Evolutionary conservation across 2,113 vertebrate species (phyloP), one percentile per base, ranked within the genome.

Genomic region (Phalacrocorax carbo): DNA sequence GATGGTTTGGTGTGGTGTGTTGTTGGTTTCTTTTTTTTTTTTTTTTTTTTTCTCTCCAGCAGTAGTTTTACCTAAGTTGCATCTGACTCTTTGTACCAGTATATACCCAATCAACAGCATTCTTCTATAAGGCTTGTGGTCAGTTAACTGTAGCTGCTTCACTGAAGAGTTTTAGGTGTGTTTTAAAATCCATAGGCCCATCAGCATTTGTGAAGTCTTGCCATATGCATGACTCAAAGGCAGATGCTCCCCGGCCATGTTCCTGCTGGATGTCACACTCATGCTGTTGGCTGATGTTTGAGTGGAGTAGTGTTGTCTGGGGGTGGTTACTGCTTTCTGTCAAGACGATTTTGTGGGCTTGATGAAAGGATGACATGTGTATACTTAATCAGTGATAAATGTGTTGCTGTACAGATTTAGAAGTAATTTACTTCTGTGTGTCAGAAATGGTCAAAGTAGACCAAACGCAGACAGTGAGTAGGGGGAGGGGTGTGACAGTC

Each of bases 161-260:
- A 34, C 42, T 21, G 34, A n/a, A 38, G 30, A 62, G 36, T 44
- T 44, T 70, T 7, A 15, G 42, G 26, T 70, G 27, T 16, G 5
- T 54, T 48, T 48, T 58, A 54, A 72, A 87, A 58, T 14, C 42
- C 0, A 0, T 15, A 48, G 60, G 15, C 5, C 26, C 2, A 3
- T 32, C 38, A 54, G 16, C 18, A 12, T n/a, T 64, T 84, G n/a
- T 62, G 46, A 87, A 64, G 23, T 52, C n/a, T 40, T 64, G 25
- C 52, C 1, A 0, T 30, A 30, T 60, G 25, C 5, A 1, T 29
- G 70, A 12, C 46, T 72, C 30, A 40, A 61, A 84, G 40, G 27
- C n/a, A 60, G 57, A 11, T 61, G 51, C 9, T 88, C 21, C 62
- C 0, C 0, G 11, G n/a, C 36, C 2, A 0, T 2, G 11, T 66